Base-by-base conservation (phyloP, 2,888 invertebrate species). In the Xiphydria camelus region DNA sequence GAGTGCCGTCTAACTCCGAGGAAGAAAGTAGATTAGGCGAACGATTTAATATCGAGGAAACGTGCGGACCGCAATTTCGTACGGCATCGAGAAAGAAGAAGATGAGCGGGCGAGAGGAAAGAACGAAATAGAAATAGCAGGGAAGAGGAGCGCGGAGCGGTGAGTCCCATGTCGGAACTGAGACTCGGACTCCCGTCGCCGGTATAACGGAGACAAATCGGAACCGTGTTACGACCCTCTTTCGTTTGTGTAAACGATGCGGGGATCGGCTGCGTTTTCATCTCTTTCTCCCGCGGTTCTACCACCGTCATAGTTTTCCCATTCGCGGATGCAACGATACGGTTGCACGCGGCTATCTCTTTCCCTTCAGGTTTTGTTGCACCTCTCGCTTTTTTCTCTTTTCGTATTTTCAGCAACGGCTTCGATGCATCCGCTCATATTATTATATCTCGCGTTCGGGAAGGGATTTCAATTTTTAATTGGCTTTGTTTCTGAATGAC, bases 21-120 rank as follows among this genome's bases (percentile, higher is more conserved):
- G 23, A 35, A 22, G 41, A 33, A 26, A 45, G 32, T 47, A 44
- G 33, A 44, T 38, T 35, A 38, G 22, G 32, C 37, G 45, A 44
- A 34, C 36, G 34, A 34, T 36, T 39, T 39, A 44, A 44, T 22
- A 17, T 37, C 45, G 20, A 22, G 39, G 32, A 44, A 44, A 37
- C 38, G 37, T 18, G 31, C 31, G 29, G 38, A 23, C 31, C 43
- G 36, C 43, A 44, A 44, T 44, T 44, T 44, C 32, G 38, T 29
- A 10, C 29, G 4, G 12, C 29, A 4, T 29, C 12, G n/a, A 1
- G 29, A 14, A 29, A 29, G 14, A 29, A 15, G 12, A 29, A 12
- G 29, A 12, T 12, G 29, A 2, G 29, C 12, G 9, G 5, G 29
- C 1, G 15, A 29, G 12, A 12, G 15, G 7, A 6, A 12, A 29